phyloP scores from a whole-genome alignment of 1,140 invertebrate species.

The Bombus affinis region DNA sequence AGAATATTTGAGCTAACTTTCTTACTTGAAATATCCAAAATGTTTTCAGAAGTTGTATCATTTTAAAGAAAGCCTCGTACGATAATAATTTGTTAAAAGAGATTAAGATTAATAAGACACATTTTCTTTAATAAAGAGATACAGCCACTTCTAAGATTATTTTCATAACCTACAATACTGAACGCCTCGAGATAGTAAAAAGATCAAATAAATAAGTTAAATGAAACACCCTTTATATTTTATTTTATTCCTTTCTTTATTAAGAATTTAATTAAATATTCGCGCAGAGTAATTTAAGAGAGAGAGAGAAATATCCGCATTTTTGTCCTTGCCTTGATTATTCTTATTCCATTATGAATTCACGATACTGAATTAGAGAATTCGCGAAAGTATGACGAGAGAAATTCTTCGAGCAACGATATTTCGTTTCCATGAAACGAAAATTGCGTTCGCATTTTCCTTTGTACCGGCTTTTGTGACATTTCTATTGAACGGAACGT shows the following conservation, averaged over 20 bases:
- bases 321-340: background rate
- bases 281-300: background rate
- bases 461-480: slow-evolving; percentile 7
- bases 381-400: background rate
- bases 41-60: too few relatives aligned
- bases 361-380: background rate
- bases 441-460: slow-evolving; percentile 28
- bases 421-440: slow-evolving; percentile 13
- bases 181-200: background rate
- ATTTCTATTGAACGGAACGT: too few relatives aligned
- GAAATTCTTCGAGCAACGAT: slow-evolving; percentile 1
- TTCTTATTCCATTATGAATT: background rate
- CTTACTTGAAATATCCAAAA: too few relatives aligned
- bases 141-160: too few relatives aligned
- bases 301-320: background rate
- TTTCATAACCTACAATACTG: too few relatives aligned
- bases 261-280: background rate
- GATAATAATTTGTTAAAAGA: too few relatives aligned
- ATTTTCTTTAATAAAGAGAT: too few relatives aligned
- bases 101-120: too few relatives aligned
- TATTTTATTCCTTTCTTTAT: background rate
- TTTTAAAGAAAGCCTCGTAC: too few relatives aligned
- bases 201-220: background rate
- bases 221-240: too few relatives aligned
- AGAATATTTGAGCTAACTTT: too few relatives aligned